A percentile compares a stretch with the other conserved stretches of the same genome.
Evolutionary conservation across 2,113 vertebrate genomes (phyloP).

Genomic region (Physeter macrocephalus): DNA sequence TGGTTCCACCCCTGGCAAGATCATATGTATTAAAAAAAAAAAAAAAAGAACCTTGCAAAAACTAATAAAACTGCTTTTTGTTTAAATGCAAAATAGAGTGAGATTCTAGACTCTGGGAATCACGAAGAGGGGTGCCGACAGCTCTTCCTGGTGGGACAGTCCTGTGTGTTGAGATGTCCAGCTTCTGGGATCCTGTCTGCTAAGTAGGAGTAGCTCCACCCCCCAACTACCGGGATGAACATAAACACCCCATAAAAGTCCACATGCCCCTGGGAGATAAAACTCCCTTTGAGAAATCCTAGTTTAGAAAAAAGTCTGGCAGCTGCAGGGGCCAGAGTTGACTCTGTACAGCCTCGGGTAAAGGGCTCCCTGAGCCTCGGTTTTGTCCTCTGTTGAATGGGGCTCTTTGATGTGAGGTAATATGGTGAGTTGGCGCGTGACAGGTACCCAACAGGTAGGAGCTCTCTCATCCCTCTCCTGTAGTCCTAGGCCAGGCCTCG

Average conservation of each 20-base stretch:
- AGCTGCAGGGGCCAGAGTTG: background rate
- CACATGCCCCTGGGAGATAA: background rate
- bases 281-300: background rate
- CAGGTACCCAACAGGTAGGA: background rate
- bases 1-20: background rate
- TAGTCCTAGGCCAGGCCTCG: rapidly evolving
- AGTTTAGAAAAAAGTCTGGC: background rate
- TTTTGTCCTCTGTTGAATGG: background rate
- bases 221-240: background rate
- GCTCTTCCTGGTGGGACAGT: background rate
- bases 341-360: background rate
- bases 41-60: background rate
- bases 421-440: background rate
- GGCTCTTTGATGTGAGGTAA: background rate
- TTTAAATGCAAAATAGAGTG: background rate
- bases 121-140: background rate
- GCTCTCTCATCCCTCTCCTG: background rate
- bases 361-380: background rate
- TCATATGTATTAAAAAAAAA: background rate
- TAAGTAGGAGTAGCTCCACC: background rate
- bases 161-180: background rate
- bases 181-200: background rate
- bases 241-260: background rate
- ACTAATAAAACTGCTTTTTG: background rate
- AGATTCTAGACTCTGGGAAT: background rate